Percentiles rank a stretch among this genome's conserved stretches.
These are phyloP conservation scores for Orthosia incerta DNA, from an alignment of 2,888 invertebrate genomes.

Conservation along the genomic window DNA sequence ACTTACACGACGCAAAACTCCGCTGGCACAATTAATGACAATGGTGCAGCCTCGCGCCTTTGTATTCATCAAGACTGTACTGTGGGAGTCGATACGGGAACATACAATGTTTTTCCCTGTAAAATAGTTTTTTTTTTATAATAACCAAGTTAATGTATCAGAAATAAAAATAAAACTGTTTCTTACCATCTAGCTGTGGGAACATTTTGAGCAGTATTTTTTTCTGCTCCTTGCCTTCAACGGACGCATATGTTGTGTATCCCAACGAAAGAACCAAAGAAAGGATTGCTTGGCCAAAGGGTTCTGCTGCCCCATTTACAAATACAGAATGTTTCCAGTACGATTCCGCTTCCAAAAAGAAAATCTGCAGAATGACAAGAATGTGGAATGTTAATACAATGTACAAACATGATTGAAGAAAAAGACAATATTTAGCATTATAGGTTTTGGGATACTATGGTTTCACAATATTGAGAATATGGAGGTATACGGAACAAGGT, in stretches of 20 bases:
- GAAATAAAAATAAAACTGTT: neutral
- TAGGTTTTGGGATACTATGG: too few relatives aligned
- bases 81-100: constrained; percentile 56
- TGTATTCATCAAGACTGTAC: constrained; percentile 35
- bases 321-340: constrained; percentile 41
- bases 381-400: neutral
- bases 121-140: constrained; percentile 13
- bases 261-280: constrained; percentile 70
- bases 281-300: constrained; percentile 78
- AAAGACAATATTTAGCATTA: too few relatives aligned
- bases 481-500: too few relatives aligned
- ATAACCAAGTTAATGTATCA: too few relatives aligned
- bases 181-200: constrained; percentile 74
- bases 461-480: too few relatives aligned
- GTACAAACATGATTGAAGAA: neutral
- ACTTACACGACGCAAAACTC: constrained; percentile 69
- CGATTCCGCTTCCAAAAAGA: neutral
- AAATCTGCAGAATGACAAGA: constrained; percentile 13
- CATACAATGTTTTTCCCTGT: constrained; percentile 64
- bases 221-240: constrained; percentile 72
- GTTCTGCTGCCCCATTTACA: constrained; percentile 75
- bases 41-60: constrained; percentile 58
- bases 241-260: constrained; percentile 72
- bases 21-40: constrained; percentile 69
- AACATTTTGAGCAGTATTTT: constrained; percentile 70